Percentiles rank a stretch among this genome's conserved stretches.
Conservation (phyloP, 2,113 vertebrate species). For the Rhinolophus sinicus region DNA sequence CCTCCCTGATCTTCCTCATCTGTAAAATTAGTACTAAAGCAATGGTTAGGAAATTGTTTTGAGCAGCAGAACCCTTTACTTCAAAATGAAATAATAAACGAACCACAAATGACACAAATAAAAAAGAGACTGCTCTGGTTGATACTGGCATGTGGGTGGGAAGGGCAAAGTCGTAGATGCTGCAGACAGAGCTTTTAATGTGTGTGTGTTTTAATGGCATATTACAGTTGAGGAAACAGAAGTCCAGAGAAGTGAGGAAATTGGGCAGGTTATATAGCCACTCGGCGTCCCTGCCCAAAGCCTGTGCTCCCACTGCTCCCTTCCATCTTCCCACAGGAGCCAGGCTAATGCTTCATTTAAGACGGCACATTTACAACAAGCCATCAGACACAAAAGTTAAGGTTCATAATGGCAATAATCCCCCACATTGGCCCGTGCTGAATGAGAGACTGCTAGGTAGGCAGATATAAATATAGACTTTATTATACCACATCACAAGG, state of each 20-base stretch:
- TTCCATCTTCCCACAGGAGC: background rate
- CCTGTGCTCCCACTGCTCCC: background rate
- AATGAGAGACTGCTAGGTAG: slow-evolving; percentile 69
- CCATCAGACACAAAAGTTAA: slow-evolving; percentile 74
- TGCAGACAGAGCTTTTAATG: background rate
- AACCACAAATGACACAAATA: background rate
- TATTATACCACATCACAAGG: slow-evolving; percentile 70
- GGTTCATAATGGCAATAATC: slow-evolving; percentile 66
- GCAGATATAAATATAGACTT: slow-evolving; percentile 79
- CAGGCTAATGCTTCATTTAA: slow-evolving; percentile 57
- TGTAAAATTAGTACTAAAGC: background rate
- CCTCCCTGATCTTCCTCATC: background rate
- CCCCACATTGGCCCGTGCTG: slow-evolving; percentile 13
- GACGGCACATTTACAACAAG: slow-evolving; percentile 63
- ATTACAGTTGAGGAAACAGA: background rate
- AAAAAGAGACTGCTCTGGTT: background rate
- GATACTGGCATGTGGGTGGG: fast-evolving
- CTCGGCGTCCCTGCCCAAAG: background rate
- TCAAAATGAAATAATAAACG: background rate
- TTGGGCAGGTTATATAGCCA: background rate
- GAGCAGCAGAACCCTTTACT: background rate
- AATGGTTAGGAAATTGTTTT: background rate
- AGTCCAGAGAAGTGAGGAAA: background rate
- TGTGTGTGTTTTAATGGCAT: background rate
- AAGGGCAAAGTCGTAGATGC: background rate